A percentile compares a stretch with the other conserved stretches of the same genome.
Evolutionary conservation across 2,888 invertebrate species (phyloP).

Genomic region (Pachliopta kotzebuea): DNA sequence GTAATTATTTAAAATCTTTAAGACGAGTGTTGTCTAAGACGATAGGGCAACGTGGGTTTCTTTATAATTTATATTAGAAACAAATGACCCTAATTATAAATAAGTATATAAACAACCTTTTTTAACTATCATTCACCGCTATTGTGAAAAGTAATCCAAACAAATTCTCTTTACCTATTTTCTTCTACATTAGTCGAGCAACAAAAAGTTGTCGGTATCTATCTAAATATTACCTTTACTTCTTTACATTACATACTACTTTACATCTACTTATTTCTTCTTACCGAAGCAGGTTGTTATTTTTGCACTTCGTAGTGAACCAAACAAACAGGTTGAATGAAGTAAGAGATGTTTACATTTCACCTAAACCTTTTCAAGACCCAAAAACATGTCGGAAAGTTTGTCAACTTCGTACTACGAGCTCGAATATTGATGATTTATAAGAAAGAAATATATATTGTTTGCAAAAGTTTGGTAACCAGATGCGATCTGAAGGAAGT

Average conservation of each 20-base stretch:
- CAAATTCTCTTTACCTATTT: too few relatives aligned
- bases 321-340: not conserved
- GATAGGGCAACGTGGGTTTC: constrained; percentile 17
- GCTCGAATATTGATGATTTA: not conserved
- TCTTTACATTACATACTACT: too few relatives aligned
- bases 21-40: constrained; percentile 19
- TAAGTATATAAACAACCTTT: too few relatives aligned
- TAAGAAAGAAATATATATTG: not conserved
- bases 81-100: too few relatives aligned
- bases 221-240: too few relatives aligned
- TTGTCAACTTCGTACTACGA: not conserved
- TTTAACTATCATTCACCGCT: too few relatives aligned
- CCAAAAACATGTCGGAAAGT: not conserved
- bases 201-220: too few relatives aligned
- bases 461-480: constrained; percentile 12
- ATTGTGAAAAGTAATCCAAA: too few relatives aligned
- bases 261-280: too few relatives aligned
- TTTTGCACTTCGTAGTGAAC: too few relatives aligned
- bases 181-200: too few relatives aligned
- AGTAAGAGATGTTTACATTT: not conserved
- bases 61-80: constrained; percentile 19
- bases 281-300: too few relatives aligned
- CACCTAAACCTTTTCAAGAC: not conserved
- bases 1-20: constrained; percentile 26
- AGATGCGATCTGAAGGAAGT: constrained; percentile 20